These are phyloP conservation scores for Lottia scabra DNA, from an alignment of 2,888 invertebrate species.

Conservation along the genomic window DNA sequence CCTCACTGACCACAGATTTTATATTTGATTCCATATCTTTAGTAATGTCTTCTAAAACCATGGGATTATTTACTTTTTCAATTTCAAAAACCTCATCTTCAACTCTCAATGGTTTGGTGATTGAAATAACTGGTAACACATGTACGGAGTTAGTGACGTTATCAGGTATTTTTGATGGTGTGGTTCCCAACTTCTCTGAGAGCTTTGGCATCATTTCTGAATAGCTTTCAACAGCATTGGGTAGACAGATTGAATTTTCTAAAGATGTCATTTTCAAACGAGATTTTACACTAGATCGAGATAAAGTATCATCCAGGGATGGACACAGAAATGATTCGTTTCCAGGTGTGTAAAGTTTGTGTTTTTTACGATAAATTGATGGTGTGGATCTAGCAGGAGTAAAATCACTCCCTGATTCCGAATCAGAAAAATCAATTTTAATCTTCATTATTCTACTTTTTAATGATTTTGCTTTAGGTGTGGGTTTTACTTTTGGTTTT, in stretches of 20 bases:
- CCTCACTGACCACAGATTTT: not conserved
- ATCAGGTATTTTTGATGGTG: no score
- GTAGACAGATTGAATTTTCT: not conserved
- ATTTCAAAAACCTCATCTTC: not conserved
- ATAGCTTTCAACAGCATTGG: constrained; percentile 5
- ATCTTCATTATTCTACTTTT: not conserved
- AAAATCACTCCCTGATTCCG: not conserved
- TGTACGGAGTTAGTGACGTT: no score
- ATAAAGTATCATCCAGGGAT: no score
- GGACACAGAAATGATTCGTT: no score
- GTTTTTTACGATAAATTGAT: not conserved
- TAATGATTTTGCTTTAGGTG: not conserved
- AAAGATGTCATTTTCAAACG: not conserved
- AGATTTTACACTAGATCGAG: no score
- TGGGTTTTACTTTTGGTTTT: not conserved
- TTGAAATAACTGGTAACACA: no score
- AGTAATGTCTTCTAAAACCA: no score
- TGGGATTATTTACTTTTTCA: not conserved
- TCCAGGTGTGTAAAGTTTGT: not conserved
- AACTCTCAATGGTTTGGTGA: not conserved
- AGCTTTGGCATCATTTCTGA: no score
- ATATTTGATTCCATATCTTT: not conserved
- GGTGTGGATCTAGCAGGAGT: not conserved
- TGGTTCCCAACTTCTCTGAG: no score
- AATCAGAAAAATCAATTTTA: not conserved